phyloP scores from a whole-genome alignment of 2,113 vertebrate species.

The Chloroceryle aenea region DNA sequence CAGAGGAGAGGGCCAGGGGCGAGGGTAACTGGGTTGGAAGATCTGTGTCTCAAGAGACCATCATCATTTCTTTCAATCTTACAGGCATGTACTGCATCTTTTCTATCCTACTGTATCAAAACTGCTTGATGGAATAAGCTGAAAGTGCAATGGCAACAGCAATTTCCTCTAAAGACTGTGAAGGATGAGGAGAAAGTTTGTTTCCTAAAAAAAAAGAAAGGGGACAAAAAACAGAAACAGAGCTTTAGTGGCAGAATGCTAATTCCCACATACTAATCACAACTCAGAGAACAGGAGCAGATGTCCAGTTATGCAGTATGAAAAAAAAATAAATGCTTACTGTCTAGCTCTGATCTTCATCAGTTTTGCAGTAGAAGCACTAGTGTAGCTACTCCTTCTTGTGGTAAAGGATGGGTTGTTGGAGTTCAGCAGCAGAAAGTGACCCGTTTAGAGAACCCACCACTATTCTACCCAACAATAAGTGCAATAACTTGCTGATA shows the following conservation, averaged over 20 bases:
- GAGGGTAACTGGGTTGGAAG: neutral
- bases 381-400: accelerated
- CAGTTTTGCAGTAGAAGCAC: neutral
- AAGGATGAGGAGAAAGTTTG: neutral
- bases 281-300: neutral
- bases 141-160: neutral
- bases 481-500: neutral
- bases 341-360: neutral
- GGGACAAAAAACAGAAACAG: neutral
- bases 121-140: neutral
- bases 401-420: neutral
- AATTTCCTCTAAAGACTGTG: neutral
- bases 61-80: neutral
- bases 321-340: neutral
- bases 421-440: neutral
- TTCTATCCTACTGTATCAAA: neutral
- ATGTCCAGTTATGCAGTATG: neutral
- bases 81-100: neutral
- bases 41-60: neutral
- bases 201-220: neutral
- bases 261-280: neutral
- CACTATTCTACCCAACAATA: neutral
- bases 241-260: neutral
- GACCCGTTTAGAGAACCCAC: neutral
- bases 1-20: accelerated